Evolutionary conservation across 2,113 vertebrate species (phyloP).

Genomic region (Rhabdomys dilectus): DNA sequence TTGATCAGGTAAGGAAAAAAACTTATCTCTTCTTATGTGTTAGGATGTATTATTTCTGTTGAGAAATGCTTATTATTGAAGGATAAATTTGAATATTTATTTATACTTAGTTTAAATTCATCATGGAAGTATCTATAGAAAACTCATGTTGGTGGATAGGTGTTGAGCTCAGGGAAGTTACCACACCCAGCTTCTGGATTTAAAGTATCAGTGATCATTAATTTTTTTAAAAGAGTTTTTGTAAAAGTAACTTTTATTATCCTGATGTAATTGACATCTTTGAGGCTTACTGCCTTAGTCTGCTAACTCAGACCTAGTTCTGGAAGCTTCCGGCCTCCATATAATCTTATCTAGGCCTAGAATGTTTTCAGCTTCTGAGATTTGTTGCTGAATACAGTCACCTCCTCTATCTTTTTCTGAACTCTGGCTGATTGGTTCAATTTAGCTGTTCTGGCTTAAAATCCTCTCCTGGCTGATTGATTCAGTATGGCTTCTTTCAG

Average conservation of each 20-base stretch:
- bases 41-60: background rate
- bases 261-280: too few relatives aligned
- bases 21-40: background rate
- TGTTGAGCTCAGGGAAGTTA: background rate
- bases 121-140: background rate
- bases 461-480: too few relatives aligned
- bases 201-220: background rate
- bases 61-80: background rate
- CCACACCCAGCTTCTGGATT: background rate
- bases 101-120: background rate
- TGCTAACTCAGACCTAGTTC: too few relatives aligned
- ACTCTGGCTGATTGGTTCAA: too few relatives aligned
- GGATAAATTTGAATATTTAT: constrained; percentile 30
- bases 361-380: too few relatives aligned
- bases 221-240: background rate
- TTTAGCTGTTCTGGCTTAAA: too few relatives aligned
- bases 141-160: background rate
- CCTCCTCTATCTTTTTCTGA: too few relatives aligned
- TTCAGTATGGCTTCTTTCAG: too few relatives aligned
- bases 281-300: too few relatives aligned
- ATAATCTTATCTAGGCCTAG: too few relatives aligned
- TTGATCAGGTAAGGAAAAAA: background rate
- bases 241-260: background rate
- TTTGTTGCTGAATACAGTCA: too few relatives aligned
- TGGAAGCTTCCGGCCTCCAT: too few relatives aligned